Evolutionary conservation across 2,888 invertebrate genomes (phyloP), one percentile per base, ranked within the genome.

Genomic region (Bursaphelenchus okinawaensis): DNA sequence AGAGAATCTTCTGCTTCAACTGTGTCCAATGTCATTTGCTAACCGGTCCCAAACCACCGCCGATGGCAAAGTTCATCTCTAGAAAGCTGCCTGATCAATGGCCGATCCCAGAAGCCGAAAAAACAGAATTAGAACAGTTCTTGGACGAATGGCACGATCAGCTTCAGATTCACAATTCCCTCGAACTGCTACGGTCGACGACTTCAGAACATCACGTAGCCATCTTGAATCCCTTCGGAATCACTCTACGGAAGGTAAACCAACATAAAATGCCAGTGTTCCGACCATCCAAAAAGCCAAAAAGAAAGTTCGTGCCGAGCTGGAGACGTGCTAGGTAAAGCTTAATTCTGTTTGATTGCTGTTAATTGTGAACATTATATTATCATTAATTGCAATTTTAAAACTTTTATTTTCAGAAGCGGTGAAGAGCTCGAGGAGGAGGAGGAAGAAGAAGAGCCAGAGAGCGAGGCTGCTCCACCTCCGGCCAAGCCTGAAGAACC

Each of bases 381-480:
- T 54, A n/a, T 24, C n/a, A 54, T 26, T 24, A 24, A 24, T 54
- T 26, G 2, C 16, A 24, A 24, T n/a, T 24, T 12, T 26, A 56
- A 19, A 16, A 19, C 16, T 3, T 3, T 27, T 24, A 19, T 28
- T 54, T 56, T 19, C 57, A 56, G 57, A 27, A 22, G 22, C 6
- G 29, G 27, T 23, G 40, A 59, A 24, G 60, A 59, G 40, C 50
- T 55, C 40, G 77, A 77, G 55, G 77, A 66, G 12, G 74, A 69
- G 16, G 73, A 72, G 62, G 72, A 73, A 55, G 69, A 54, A 57
- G 71, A 67, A 51, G 68, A 60, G 61, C 67, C 64, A 31, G 67
- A 62, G 19, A 58, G 62, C 31, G 70, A 62, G 62, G 66, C 66
- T 29, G 65, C 66, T 29, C 68, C 68, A 26, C 61, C 52, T 58